These are phyloP conservation scores for Turdus rufiventris DNA, from an alignment of 2,113 vertebrate genomes.

Conservation along the genomic window DNA sequence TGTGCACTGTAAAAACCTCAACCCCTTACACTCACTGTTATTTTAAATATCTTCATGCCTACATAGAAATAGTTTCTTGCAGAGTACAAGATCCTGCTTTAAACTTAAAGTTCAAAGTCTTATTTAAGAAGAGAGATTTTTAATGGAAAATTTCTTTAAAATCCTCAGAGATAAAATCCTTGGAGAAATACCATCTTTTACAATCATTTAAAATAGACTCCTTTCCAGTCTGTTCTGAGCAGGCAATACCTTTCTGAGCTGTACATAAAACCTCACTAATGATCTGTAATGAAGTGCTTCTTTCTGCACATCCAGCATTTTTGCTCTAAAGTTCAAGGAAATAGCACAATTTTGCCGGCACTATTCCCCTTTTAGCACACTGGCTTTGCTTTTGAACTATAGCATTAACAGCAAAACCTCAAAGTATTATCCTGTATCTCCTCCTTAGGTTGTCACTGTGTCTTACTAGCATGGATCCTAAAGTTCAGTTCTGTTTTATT, in stretches of 20 bases:
- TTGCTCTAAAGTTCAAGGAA: constrained; percentile 67
- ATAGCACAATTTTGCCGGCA: constrained; percentile 55
- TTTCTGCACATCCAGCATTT: constrained; percentile 71
- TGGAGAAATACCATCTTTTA: constrained; percentile 51
- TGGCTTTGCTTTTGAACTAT: constrained; percentile 56
- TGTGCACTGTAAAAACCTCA: neutral
- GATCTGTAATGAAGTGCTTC: constrained; percentile 69
- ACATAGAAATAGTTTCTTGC: constrained; percentile 25
- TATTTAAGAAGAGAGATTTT: constrained; percentile 59
- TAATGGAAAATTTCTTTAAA: constrained; percentile 50
- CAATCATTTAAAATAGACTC: constrained; percentile 60
- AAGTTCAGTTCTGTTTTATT: constrained; percentile 1
- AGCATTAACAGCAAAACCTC: neutral
- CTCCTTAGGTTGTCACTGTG: neutral
- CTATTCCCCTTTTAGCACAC: constrained; percentile 44
- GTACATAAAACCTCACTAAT: constrained; percentile 67
- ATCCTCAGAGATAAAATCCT: constrained; percentile 50
- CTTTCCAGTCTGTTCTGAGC: constrained; percentile 50
- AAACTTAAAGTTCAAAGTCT: constrained; percentile 56
- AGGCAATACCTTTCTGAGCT: constrained; percentile 58
- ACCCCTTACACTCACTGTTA: neutral
- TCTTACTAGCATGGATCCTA: neutral
- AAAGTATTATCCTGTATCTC: neutral
- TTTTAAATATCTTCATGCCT: constrained; percentile 38
- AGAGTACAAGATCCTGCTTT: constrained; percentile 31